phyloP scores from a whole-genome alignment of 2,888 invertebrate species.

The Cephus nigrinus region DNA sequence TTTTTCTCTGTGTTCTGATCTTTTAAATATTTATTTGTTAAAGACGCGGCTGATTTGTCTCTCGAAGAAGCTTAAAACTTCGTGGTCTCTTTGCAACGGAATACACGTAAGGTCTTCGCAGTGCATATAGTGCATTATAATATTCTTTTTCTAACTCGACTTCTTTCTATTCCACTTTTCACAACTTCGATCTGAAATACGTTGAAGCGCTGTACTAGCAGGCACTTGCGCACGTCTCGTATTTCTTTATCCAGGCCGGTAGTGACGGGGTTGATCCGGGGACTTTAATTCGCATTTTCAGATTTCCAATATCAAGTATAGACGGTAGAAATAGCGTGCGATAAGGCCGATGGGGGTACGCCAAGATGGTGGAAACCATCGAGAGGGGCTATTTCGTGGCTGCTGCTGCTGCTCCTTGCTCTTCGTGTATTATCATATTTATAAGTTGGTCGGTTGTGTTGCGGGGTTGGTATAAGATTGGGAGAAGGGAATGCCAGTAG shows the following conservation, averaged over 20 bases:
- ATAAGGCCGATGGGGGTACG: conserved; percentile 37
- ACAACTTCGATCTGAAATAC: background rate
- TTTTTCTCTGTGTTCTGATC: too few species aligned
- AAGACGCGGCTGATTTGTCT: background rate
- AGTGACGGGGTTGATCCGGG: conserved; percentile 15
- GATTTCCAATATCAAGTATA: conserved; percentile 56
- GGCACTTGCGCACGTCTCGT: conserved; percentile 37
- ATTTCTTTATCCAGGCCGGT: conserved; percentile 13
- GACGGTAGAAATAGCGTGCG: conserved; percentile 48
- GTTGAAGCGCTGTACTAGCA: background rate
- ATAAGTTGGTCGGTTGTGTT: conserved; percentile 47
- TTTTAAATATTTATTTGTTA: background rate
- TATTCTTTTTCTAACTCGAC: background rate
- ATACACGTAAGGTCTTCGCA: background rate
- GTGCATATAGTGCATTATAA: background rate
- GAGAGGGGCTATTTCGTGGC: conserved; percentile 55
- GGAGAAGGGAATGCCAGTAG: background rate
- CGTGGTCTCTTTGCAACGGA: background rate
- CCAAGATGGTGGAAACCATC: conserved; percentile 22
- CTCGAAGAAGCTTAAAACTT: background rate
- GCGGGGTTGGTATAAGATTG: background rate
- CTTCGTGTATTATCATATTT: conserved; percentile 63
- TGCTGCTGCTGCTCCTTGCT: conserved; percentile 42
- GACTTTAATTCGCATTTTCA: conserved; percentile 55
- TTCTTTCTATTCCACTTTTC: background rate